A percentile compares a stretch with the other conserved stretches of the same genome.
These are phyloP conservation scores for Cerceris rybyensis DNA, from an alignment of 2,888 invertebrate genomes.

Conservation along the genomic window DNA sequence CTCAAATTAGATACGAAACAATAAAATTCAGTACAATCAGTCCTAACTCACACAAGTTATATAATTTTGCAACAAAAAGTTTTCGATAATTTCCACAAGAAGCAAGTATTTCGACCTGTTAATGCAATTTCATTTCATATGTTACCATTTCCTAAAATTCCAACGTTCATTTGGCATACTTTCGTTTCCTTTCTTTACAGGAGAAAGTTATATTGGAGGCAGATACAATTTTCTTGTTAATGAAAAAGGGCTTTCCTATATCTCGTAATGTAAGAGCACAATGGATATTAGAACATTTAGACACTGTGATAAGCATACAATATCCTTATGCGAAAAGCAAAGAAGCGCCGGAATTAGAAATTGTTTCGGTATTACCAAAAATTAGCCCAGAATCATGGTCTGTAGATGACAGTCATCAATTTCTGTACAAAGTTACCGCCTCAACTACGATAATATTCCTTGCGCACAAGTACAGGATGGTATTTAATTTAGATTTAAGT, in stretches of 20 bases:
- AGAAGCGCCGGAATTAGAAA: conserved; percentile 84
- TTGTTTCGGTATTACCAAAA: conserved; percentile 86
- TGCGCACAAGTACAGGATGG: conserved; percentile 87
- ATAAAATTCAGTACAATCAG: too few species aligned
- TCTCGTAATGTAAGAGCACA: conserved; percentile 89
- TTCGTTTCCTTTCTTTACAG: conserved; percentile 60
- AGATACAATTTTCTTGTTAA: conserved; percentile 86
- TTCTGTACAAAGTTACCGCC: conserved; percentile 83
- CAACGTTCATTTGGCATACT: too few species aligned
- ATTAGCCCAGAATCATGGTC: conserved; percentile 82
- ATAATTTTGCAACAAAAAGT: too few species aligned
- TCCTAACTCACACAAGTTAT: too few species aligned
- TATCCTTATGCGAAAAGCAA: conserved; percentile 74
- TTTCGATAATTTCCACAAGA: too few species aligned
- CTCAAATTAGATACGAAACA: too few species aligned
- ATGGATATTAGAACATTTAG: conserved; percentile 89
- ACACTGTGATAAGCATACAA: conserved; percentile 84
- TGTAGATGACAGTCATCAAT: conserved; percentile 81
- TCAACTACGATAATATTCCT: conserved; percentile 87
- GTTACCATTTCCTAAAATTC: too few species aligned
- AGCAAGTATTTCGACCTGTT: too few species aligned
- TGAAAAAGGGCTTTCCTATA: conserved; percentile 88
- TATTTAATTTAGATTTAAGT: conserved; percentile 90
- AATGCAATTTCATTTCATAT: too few species aligned
- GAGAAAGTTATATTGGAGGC: conserved; percentile 83